Evolutionary conservation across 2,888 invertebrate genomes (phyloP).

Genomic region (Leptinotarsa peninsularis): DNA sequence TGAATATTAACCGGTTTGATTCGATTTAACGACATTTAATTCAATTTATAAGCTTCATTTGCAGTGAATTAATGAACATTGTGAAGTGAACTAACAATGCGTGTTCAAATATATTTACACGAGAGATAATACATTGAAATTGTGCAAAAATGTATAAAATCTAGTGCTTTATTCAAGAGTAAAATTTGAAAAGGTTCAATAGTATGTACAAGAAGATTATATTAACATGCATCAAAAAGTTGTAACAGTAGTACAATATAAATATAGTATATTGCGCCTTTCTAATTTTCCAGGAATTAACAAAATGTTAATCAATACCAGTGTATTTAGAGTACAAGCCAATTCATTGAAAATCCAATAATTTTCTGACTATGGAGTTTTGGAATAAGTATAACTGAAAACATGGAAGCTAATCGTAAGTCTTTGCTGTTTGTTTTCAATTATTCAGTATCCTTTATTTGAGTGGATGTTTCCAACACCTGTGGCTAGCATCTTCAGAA

Average conservation of each 20-base stretch:
- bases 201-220: neutral
- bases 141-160: constrained; percentile 39
- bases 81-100: neutral
- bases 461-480: too few relatives aligned
- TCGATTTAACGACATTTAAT: neutral
- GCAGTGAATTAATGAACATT: neutral
- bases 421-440: too few relatives aligned
- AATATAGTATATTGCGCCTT: neutral
- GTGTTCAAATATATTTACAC: neutral
- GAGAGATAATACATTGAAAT: constrained; percentile 28
- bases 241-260: neutral
- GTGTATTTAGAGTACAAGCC: too few relatives aligned
- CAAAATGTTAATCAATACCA: neutral
- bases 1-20: neutral
- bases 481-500: too few relatives aligned
- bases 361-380: too few relatives aligned
- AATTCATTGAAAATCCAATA: too few relatives aligned
- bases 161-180: constrained; percentile 30
- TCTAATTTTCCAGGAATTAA: neutral
- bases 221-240: neutral
- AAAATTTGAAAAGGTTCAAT: neutral
- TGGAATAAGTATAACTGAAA: too few relatives aligned
- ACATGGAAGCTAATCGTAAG: too few relatives aligned
- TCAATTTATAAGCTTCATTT: neutral
- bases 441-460: too few relatives aligned